phyloP scores from a whole-genome alignment of 2,797 vertebrate species.

The Melanotaenia maccullochi region DNA sequence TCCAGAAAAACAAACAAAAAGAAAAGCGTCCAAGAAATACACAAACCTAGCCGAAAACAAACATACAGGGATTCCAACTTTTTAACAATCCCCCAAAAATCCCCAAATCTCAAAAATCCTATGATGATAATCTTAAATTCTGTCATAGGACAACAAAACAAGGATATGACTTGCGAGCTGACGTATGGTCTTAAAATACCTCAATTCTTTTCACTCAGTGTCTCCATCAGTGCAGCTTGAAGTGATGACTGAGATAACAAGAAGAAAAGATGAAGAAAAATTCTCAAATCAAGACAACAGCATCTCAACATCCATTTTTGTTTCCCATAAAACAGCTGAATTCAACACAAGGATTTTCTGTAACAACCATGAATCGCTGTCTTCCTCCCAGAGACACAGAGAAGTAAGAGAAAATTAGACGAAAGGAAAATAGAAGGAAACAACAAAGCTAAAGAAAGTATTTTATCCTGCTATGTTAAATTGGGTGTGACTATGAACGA shows the following conservation, averaged over 20 bases:
- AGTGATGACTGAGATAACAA: constrained; percentile 36
- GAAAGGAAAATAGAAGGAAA: constrained; percentile 50
- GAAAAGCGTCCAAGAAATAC: not conserved
- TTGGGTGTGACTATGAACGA: constrained; percentile 91
- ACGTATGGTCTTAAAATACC: constrained; percentile 6
- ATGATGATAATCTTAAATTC: not conserved
- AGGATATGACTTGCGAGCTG: not conserved
- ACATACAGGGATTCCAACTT: no score
- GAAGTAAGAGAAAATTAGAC: constrained; percentile 36
- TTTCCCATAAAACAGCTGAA: constrained; percentile 36
- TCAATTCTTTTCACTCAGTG: constrained; percentile 22
- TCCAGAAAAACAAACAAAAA: not conserved
- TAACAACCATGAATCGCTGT: constrained; percentile 44
- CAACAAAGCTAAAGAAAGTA: constrained; percentile 73
- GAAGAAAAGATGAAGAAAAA: constrained; percentile 18
- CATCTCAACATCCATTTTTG: constrained; percentile 33
- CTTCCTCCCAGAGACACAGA: constrained; percentile 32
- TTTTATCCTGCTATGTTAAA: constrained; percentile 86
- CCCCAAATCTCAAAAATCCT: not conserved
- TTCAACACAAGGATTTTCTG: constrained; percentile 39
- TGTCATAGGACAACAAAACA: not conserved
- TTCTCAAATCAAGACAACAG: constrained; percentile 20
- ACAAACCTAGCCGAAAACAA: not conserved
- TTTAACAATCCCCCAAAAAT: not conserved
- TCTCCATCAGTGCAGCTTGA: constrained; percentile 12